Conservation (phyloP, 2,797 vertebrate genomes). For the Acanthurus leucopareius region DNA sequence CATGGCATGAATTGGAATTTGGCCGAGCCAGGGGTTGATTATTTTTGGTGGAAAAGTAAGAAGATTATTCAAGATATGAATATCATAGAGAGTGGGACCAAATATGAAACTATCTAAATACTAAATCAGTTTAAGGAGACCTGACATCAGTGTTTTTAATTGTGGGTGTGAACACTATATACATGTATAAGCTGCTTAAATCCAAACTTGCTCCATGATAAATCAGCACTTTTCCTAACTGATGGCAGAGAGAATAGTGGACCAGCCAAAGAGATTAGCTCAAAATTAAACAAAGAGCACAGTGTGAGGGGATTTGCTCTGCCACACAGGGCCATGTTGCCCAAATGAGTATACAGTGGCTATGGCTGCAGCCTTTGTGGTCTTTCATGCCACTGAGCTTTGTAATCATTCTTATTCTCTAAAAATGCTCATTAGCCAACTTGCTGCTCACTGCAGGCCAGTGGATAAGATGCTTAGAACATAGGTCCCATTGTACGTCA, state of each 20-base stretch:
- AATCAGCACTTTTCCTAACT: conserved; percentile 53
- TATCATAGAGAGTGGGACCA: neutral
- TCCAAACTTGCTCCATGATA: conserved; percentile 26
- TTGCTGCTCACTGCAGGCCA: conserved; percentile 35
- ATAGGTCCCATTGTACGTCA: conserved; percentile 53
- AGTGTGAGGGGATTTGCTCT: conserved; percentile 64
- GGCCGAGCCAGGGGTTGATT: conserved; percentile 7
- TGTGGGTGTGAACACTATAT: neutral
- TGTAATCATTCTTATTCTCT: conserved; percentile 49
- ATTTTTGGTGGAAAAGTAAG: conserved; percentile 14
- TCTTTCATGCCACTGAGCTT: conserved; percentile 48
- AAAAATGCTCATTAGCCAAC: conserved; percentile 59
- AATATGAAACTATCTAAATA: conserved; percentile 1
- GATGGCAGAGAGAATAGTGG: conserved; percentile 37
- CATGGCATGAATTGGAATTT: conserved; percentile 11
- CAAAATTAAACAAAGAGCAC: conserved; percentile 66
- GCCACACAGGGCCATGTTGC: conserved; percentile 28
- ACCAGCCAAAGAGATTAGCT: conserved; percentile 60
- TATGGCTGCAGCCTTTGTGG: conserved; percentile 36
- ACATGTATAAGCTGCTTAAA: conserved; percentile 37
- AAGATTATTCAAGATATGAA: conserved; percentile 4
- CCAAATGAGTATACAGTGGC: conserved; percentile 34
- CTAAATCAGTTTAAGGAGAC: conserved; percentile 9
- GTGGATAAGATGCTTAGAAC: conserved; percentile 56
- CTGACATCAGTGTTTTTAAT: conserved; percentile 5